These are phyloP conservation scores for Ornithoptera priamus DNA, from an alignment of 2,888 invertebrate genomes.

Conservation along the genomic window DNA sequence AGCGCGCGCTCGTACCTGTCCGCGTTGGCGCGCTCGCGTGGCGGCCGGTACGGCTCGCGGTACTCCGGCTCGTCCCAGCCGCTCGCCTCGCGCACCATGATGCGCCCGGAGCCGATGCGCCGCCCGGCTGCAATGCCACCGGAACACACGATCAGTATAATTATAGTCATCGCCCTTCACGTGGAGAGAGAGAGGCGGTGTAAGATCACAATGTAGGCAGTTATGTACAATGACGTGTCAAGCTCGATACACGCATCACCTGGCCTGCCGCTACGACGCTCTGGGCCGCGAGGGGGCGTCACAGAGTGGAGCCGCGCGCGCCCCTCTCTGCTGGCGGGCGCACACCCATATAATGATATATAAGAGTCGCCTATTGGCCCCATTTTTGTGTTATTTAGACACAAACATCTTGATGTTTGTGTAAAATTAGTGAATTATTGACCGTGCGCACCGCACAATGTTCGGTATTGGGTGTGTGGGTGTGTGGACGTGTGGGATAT, in stretches of 20 bases:
- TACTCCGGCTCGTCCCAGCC: conserved; percentile 48
- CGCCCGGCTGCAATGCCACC: conserved; percentile 50
- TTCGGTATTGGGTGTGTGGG: background rate
- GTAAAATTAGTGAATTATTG: too few relatives aligned
- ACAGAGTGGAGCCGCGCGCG: background rate
- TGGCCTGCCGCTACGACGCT: conserved; percentile 43
- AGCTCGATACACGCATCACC: conserved; percentile 54
- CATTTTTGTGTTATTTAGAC: background rate
- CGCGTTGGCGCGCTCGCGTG: conserved; percentile 47
- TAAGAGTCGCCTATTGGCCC: conserved; percentile 3
- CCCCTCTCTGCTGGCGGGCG: background rate
- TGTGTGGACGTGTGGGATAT: background rate
- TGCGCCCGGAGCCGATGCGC: conserved; percentile 92
- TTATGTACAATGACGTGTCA: conserved; percentile 50
- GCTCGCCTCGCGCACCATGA: conserved; percentile 83
- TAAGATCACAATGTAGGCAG: conserved; percentile 46
- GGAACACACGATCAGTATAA: background rate
- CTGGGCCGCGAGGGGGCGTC: conserved; percentile 42
- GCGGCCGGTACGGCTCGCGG: conserved; percentile 51
- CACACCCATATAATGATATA: background rate
- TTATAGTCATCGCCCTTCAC: too few relatives aligned
- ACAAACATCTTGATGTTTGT: background rate
- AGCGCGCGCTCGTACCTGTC: conserved; percentile 48
- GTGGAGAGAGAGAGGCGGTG: background rate
- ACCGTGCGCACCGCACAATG: background rate